Percentiles rank a stretch among this genome's conserved stretches.
phyloP scores from a whole-genome alignment of 2,113 vertebrate species.

The Stictonetta naevosa region DNA sequence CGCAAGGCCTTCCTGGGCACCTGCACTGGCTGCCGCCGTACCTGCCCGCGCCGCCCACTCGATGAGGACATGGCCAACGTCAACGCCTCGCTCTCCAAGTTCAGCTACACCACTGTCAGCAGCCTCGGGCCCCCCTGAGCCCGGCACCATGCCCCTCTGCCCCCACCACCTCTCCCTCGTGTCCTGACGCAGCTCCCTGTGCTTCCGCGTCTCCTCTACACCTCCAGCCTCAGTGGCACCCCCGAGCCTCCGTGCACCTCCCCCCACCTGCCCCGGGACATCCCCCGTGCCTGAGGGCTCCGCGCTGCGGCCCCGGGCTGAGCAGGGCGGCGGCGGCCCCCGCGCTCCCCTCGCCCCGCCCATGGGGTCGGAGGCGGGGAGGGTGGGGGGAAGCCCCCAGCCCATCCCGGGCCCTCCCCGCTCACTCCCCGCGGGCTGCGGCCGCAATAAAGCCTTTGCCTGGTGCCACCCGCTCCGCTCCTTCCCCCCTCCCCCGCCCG shows the following conservation, averaged over 20 bases:
- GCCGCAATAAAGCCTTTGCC: neutral
- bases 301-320: neutral
- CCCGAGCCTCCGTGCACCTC: too few species aligned
- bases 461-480: neutral
- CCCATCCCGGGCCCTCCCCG: too few species aligned
- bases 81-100: constrained; percentile 88
- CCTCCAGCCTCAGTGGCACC: too few species aligned
- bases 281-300: neutral
- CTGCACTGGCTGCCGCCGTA: constrained; percentile 78
- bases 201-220: neutral
- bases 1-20: constrained; percentile 87
- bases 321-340: neutral
- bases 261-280: neutral
- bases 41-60: constrained; percentile 61
- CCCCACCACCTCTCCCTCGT: neutral
- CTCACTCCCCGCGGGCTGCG: neutral
- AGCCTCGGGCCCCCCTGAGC: constrained; percentile 85
- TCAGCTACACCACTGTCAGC: constrained; percentile 95
- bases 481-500: neutral
- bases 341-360: neutral
- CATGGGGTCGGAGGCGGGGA: neutral
- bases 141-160: neutral
- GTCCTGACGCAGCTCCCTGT: neutral
- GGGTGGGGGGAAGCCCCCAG: too few species aligned
- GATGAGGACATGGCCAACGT: constrained; percentile 82